Conservation (phyloP, 2,888 invertebrate genomes). For the Oscheius sp. region DNA sequence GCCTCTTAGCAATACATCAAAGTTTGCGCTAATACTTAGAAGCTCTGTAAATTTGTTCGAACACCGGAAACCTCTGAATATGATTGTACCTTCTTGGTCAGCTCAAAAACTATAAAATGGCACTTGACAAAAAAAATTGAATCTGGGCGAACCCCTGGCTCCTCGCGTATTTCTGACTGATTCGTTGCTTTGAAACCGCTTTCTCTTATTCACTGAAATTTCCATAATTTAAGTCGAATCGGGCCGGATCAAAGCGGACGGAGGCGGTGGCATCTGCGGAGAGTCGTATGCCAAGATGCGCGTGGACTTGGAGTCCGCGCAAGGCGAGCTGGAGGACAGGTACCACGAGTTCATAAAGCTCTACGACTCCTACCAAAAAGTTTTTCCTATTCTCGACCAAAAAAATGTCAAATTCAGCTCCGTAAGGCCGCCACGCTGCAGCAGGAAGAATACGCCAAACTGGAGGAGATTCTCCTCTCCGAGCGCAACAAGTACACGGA, state of each 20-base stretch:
- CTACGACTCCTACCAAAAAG: slow-evolving; percentile 12
- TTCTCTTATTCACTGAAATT: no score
- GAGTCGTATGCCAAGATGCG: slow-evolving; percentile 7
- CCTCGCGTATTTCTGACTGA: no score
- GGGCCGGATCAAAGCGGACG: neutral
- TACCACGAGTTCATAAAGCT: slow-evolving; percentile 29
- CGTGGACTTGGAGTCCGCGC: neutral
- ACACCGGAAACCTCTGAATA: no score
- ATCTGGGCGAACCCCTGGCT: no score
- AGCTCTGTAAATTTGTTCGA: no score
- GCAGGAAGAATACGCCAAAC: slow-evolving; percentile 22
- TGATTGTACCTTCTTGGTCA: no score
- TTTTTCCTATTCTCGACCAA: neutral
- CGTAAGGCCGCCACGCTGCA: slow-evolving; percentile 7
- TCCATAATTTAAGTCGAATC: slow-evolving; percentile 7
- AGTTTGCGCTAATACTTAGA: no score
- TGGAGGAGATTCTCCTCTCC: slow-evolving; percentile 10
- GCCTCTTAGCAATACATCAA: no score
- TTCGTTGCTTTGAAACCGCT: no score
- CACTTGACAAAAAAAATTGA: neutral
- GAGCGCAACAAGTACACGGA: slow-evolving; percentile 17
- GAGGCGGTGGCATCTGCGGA: slow-evolving; percentile 4
- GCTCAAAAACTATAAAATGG: no score
- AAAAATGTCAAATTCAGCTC: neutral
- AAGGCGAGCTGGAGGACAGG: slow-evolving; percentile 5